Percentiles rank a stretch among this genome's conserved stretches.
phyloP scores from a whole-genome alignment of 1,140 invertebrate species.

The Theocolax elegans region DNA sequence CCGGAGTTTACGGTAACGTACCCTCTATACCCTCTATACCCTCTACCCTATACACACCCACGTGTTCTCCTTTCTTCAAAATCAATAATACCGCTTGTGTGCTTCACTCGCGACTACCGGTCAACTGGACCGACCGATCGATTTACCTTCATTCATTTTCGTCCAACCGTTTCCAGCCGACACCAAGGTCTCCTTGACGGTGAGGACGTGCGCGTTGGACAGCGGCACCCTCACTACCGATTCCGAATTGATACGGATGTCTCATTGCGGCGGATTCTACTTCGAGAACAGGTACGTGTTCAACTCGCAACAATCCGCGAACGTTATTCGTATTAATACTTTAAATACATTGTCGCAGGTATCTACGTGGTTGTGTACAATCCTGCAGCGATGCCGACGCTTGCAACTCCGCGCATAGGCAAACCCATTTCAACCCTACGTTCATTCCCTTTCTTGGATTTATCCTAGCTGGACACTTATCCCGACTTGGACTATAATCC shows the following conservation, averaged over 20 bases:
- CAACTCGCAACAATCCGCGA: no score
- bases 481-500: background rate
- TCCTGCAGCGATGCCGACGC: constrained; percentile 89
- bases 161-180: constrained; percentile 83
- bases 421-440: no score
- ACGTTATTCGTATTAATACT: no score
- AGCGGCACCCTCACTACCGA: constrained; percentile 92
- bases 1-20: constrained; percentile 80
- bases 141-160: no score
- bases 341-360: constrained; percentile 76
- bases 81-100: no score
- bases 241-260: constrained; percentile 92
- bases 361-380: constrained; percentile 87
- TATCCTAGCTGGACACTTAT: background rate
- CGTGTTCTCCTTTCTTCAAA: no score
- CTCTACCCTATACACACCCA: no score
- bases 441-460: background rate
- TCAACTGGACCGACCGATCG: no score
- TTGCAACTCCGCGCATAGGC: constrained; percentile 76
- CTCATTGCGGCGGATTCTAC: constrained; percentile 91
- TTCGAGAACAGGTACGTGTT: constrained; percentile 83
- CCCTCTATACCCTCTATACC: background rate
- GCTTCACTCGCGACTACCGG: no score
- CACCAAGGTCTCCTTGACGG: constrained; percentile 80
- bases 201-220: constrained; percentile 90